Base-by-base conservation (phyloP, 2,888 invertebrate genomes). In the Heliconius sara region DNA sequence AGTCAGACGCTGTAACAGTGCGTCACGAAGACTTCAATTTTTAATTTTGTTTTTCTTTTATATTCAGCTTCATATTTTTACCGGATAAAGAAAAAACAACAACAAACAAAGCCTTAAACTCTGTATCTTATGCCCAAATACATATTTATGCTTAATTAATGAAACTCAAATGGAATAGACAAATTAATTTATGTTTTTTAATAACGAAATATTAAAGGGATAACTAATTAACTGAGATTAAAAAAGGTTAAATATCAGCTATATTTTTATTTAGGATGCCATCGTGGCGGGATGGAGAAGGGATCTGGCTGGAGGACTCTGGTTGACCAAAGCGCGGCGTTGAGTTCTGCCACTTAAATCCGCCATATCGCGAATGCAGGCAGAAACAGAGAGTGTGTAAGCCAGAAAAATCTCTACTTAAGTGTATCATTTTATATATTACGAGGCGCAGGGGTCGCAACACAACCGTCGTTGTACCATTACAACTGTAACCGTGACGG, bases 121-220 rank as follows among this genome's bases (percentile, higher is more conserved):
- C 60, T 60, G n/a, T 12, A 60, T n/a, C 1, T 60, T 60, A 60
- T 60, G 3, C 60, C 65, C 25, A 63, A 63, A 63, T 63, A 63
- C 27, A 25, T 63, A 63, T 63, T 65, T 27, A 27, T 30, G 7
- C 27, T 65, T 9, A 30, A 65, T 27, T 27, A 65, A 65, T 65
- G 27, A 65, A 65, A 63, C 13, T n/a, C 13, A 63, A 63, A 63
- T 63, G 27, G 13, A 63, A 63, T 6, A 27, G 16, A 65, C 9
- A 65, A 65, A 65, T 65, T 30, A 65, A 65, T 65, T 65, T 65
- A 65, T 65, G 65, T 65, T 65, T 27, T n/a, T 65, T 65, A 65
- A 68, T 43, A 39, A 43, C n/a, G 68, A n/a, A 68, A 43, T 68
- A n/a, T 68, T 43, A 12, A n/a, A 68, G 43, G 43, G 16, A 30